Percentiles rank a stretch among this genome's conserved stretches.
Conservation (phyloP, 2,113 vertebrate genomes). For the Scophthalmus maximus region DNA sequence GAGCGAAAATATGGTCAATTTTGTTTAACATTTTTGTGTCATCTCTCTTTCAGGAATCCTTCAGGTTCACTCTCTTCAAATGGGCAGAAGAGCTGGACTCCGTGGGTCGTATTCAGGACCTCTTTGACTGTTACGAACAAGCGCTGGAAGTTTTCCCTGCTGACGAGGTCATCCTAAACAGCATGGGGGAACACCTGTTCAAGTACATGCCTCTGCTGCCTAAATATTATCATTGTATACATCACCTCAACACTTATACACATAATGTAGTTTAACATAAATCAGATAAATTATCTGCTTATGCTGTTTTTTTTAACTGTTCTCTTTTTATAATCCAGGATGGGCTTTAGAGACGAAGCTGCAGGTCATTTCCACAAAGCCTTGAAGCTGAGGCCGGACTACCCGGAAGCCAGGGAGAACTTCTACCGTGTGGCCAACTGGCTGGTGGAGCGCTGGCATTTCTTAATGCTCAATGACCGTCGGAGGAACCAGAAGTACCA, state of each 20-base stretch:
- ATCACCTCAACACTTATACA: neutral
- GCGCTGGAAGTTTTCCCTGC: conserved; percentile 93
- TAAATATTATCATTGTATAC: neutral
- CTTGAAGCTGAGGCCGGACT: conserved; percentile 92
- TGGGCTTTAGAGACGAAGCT: conserved; percentile 97
- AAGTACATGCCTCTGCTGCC: conserved; percentile 79
- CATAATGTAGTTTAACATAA: neutral
- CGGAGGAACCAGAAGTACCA: conserved; percentile 91
- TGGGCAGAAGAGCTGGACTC: conserved; percentile 96
- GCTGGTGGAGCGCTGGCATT: conserved; percentile 99
- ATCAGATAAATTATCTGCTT: neutral
- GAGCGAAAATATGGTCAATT: neutral
- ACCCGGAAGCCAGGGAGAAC: conserved; percentile 93
- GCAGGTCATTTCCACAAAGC: conserved; percentile 97
- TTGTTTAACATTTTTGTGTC: neutral
- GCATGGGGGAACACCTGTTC: conserved; percentile 99
- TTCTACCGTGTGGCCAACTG: conserved; percentile 98
- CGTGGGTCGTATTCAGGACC: conserved; percentile 89
- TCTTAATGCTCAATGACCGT: conserved; percentile 97
- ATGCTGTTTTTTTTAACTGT: neutral
- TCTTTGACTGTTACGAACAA: conserved; percentile 96
- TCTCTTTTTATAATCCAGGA: conserved; percentile 77
- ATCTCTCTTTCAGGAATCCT: conserved; percentile 87
- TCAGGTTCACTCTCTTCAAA: conserved; percentile 93
- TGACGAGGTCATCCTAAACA: conserved; percentile 96